Evolutionary conservation across 2,888 invertebrate genomes (phyloP).

Genomic region (Sarcophaga rosellei): DNA sequence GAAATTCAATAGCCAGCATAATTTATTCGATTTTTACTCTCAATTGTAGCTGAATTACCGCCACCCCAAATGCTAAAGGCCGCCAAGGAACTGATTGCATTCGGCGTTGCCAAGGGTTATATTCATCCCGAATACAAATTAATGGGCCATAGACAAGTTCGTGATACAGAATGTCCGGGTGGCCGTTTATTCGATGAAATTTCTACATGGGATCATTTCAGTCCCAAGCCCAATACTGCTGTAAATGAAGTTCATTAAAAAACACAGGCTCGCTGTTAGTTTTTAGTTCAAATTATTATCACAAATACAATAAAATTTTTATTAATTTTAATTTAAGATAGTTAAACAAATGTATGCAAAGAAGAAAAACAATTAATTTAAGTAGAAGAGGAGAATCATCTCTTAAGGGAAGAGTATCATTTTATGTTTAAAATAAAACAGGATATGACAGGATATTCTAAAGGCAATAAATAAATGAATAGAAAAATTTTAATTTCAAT

Average conservation of each 20-base stretch:
- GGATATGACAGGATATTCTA: too few relatives aligned
- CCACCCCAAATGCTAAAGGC: slow-evolving; percentile 84
- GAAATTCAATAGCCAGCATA: not conserved
- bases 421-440: too few relatives aligned
- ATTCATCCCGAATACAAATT: slow-evolving; percentile 84
- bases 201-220: slow-evolving; percentile 84
- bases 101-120: slow-evolving; percentile 84
- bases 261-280: not conserved
- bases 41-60: slow-evolving; percentile 83
- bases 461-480: too few relatives aligned
- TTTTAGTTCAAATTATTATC: slow-evolving; percentile 33
- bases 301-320: not conserved
- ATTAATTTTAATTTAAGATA: not conserved
- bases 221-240: slow-evolving; percentile 76
- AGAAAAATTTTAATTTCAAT: too few relatives aligned
- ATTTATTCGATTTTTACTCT: not conserved
- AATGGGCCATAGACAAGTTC: slow-evolving; percentile 85
- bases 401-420: too few relatives aligned
- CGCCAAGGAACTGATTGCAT: slow-evolving; percentile 84
- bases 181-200: slow-evolving; percentile 84
- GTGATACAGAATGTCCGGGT: slow-evolving; percentile 87
- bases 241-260: slow-evolving; percentile 69
- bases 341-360: too few relatives aligned
- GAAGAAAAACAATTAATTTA: too few relatives aligned
- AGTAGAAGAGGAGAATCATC: too few relatives aligned